These are phyloP conservation scores for Ophiodon elongatus DNA, from an alignment of 2,113 vertebrate genomes.

Conservation along the genomic window DNA sequence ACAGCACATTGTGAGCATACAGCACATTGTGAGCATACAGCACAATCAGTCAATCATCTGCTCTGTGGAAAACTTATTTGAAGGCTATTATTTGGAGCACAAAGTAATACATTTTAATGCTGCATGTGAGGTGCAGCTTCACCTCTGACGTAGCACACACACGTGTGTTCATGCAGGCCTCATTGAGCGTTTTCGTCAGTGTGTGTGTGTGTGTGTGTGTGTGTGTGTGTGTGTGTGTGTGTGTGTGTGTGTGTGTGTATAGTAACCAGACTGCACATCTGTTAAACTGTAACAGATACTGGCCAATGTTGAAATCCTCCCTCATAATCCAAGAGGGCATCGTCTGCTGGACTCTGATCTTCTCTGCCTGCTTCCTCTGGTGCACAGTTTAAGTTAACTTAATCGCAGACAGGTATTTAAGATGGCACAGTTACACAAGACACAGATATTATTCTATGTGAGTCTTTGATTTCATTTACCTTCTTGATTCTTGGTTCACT, in stretches of 20 bases:
- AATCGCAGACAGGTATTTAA: not conserved
- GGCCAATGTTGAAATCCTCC: slow-evolving; percentile 64
- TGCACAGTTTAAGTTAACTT: slow-evolving; percentile 29
- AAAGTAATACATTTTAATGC: not conserved
- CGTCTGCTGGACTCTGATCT: slow-evolving; percentile 54
- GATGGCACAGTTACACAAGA: slow-evolving; percentile 6
- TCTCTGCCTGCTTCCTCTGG: slow-evolving; percentile 38
- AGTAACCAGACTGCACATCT: slow-evolving; percentile 52
- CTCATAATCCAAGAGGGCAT: slow-evolving; percentile 44
- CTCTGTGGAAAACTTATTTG: not conserved
- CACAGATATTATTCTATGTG: not conserved
- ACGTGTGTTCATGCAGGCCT: slow-evolving; percentile 3
- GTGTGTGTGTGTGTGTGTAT: slow-evolving; percentile 12
- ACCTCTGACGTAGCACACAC: not conserved
- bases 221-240: too few relatives aligned
- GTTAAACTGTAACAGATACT: slow-evolving; percentile 66
- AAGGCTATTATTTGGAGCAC: not conserved
- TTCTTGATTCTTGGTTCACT: not conserved
- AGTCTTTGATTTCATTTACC: not conserved
- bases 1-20: too few relatives aligned
- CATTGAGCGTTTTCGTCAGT: not conserved
- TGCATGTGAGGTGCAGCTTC: not conserved
- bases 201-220: not conserved
- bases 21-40: too few relatives aligned
- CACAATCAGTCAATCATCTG: not conserved